A percentile compares a stretch with the other conserved stretches of the same genome.
Conservation (phyloP, 2,113 vertebrate genomes). For the Mustelus asterias region DNA sequence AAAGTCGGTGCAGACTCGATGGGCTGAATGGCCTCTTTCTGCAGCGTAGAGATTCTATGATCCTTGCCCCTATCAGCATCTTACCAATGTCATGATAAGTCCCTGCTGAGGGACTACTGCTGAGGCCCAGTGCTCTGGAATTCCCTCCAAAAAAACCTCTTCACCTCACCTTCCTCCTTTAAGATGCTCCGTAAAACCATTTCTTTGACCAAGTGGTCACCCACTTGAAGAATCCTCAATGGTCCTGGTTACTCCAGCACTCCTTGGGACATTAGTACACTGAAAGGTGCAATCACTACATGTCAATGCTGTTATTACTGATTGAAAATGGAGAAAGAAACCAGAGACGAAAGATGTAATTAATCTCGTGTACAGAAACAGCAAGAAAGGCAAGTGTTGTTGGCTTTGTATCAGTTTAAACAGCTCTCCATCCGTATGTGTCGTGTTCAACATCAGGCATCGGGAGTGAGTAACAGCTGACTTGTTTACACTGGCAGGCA, state of each 20-base stretch:
- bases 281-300: too few species aligned
- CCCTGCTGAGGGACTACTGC: too few species aligned
- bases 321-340: neutral
- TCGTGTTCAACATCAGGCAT: neutral
- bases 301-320: neutral
- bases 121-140: neutral
- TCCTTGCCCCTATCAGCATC: too few species aligned
- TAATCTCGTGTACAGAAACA: neutral
- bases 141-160: neutral
- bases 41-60: too few species aligned
- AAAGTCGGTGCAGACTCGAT: too few species aligned
- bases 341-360: neutral
- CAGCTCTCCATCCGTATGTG: neutral
- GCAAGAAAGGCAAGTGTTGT: neutral
- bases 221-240: neutral
- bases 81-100: too few species aligned
- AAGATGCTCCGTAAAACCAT: neutral
- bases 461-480: neutral
- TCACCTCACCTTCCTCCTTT: neutral
- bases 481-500: constrained; percentile 19
- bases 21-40: too few species aligned
- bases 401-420: neutral
- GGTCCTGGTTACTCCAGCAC: too few species aligned
- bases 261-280: neutral
- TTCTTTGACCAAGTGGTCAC: too few species aligned